These are phyloP conservation scores for Polyommatus icarus DNA, from an alignment of 2,888 invertebrate genomes.

Conservation along the genomic window DNA sequence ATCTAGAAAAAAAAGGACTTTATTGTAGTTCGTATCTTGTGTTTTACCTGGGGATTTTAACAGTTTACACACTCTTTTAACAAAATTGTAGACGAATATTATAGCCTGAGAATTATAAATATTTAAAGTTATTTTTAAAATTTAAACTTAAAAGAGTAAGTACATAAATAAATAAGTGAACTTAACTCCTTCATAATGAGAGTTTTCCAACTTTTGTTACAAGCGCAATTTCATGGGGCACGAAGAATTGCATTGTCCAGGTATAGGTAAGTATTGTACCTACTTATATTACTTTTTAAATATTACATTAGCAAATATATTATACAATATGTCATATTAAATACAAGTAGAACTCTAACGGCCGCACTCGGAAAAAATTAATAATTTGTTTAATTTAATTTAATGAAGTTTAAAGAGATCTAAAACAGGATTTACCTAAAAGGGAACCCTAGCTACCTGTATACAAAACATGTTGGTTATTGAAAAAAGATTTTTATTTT, in stretches of 20 bases:
- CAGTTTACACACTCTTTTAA: not conserved
- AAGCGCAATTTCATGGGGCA: constrained; percentile 59
- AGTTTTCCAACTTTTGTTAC: constrained; percentile 47
- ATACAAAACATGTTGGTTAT: too few relatives aligned
- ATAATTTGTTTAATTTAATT: too few relatives aligned
- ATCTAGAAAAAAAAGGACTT: too few relatives aligned
- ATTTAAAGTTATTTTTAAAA: not conserved
- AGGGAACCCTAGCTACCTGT: too few relatives aligned
- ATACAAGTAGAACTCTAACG: too few relatives aligned
- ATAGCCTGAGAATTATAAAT: not conserved
- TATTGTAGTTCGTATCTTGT: too few relatives aligned
- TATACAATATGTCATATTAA: not conserved
- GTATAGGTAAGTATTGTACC: constrained; percentile 49
- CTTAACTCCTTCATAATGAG: constrained; percentile 31
- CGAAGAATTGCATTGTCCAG: constrained; percentile 50
- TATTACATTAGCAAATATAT: not conserved
- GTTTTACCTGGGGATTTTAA: not conserved
- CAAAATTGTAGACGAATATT: not conserved
- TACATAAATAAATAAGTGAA: not conserved
- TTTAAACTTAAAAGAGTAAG: not conserved
- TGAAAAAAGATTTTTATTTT: too few relatives aligned
- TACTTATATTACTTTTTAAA: not conserved
- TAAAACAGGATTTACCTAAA: too few relatives aligned
- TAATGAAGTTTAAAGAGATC: too few relatives aligned
- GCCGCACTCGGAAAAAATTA: too few relatives aligned